Percentiles rank a stretch among this genome's conserved stretches.
These are phyloP conservation scores for Andrena hattorfiana DNA, from an alignment of 2,888 invertebrate species.

Conservation along the genomic window DNA sequence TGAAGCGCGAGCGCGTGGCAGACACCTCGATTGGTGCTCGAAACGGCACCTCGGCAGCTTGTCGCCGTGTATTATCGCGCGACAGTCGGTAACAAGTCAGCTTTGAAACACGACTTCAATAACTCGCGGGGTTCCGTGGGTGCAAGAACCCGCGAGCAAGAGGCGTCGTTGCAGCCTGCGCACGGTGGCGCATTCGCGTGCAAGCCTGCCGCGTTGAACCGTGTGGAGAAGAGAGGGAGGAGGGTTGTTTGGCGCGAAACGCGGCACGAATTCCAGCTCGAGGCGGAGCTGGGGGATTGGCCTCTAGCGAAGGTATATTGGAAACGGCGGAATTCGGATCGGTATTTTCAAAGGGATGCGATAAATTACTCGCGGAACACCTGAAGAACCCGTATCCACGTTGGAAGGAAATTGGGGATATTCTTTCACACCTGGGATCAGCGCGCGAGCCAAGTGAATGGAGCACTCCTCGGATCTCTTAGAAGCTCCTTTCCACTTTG, in stretches of 20 bases:
- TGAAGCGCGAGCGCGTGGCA: background rate
- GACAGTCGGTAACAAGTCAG: background rate
- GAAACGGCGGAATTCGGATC: slow-evolving; percentile 15
- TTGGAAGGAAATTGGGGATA: slow-evolving; percentile 6
- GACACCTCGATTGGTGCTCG: background rate
- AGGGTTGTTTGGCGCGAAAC: background rate
- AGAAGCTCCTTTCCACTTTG: background rate
- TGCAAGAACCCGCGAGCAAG: background rate
- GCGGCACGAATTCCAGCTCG: background rate
- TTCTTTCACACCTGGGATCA: slow-evolving; percentile 4
- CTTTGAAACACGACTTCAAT: slow-evolving; percentile 21
- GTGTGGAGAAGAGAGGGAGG: background rate
- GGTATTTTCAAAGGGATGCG: slow-evolving; percentile 5
- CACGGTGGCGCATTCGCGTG: background rate
- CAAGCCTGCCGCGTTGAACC: background rate
- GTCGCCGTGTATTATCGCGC: slow-evolving; percentile 1
- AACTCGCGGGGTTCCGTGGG: background rate
- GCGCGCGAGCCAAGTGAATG: background rate
- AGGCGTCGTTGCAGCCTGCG: background rate
- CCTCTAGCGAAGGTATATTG: slow-evolving; percentile 1
- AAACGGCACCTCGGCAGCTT: background rate
- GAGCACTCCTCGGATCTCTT: background rate
- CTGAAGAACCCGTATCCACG: background rate
- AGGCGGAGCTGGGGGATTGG: background rate
- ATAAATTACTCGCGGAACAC: slow-evolving; percentile 5